A percentile compares a stretch with the other conserved stretches of the same genome.
These are phyloP conservation scores for Pseudomyrmex gracilis DNA, from an alignment of 1,140 invertebrate species.

Conservation along the genomic window DNA sequence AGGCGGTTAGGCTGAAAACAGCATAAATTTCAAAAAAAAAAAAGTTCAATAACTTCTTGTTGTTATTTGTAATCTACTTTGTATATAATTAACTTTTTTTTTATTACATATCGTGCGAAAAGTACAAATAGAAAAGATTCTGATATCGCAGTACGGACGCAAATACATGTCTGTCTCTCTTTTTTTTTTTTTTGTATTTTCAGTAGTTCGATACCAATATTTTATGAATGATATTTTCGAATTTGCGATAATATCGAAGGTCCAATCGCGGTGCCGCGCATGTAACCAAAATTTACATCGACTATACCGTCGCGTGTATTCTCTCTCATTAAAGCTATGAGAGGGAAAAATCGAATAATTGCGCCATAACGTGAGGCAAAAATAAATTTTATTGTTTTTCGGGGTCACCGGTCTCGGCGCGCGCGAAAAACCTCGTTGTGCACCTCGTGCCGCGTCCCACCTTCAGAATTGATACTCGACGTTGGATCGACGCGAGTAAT, in stretches of 20 bases:
- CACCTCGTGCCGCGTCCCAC: constrained; percentile 20
- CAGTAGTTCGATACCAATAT: background rate
- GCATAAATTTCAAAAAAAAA: background rate
- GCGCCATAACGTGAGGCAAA: constrained; percentile 15
- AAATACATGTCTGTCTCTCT: background rate
- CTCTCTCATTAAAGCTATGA: background rate
- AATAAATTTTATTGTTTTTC: constrained; percentile 41
- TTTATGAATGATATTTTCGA: background rate
- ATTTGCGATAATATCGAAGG: background rate
- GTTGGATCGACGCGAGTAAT: constrained; percentile 66
- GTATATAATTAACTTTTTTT: too few relatives aligned
- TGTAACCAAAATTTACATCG: constrained; percentile 19
- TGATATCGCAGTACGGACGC: background rate
- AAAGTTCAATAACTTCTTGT: too few relatives aligned
- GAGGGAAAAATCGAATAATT: constrained; percentile 18
- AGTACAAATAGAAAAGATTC: background rate
- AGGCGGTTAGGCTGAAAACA: background rate
- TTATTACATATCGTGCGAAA: too few relatives aligned
- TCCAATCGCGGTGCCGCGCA: background rate
- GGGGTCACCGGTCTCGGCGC: background rate
- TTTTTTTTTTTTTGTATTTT: background rate
- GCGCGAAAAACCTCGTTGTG: constrained; percentile 5
- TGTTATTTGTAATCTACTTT: too few relatives aligned
- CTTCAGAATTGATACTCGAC: constrained; percentile 67
- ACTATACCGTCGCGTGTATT: background rate